Base-by-base conservation (phyloP, 2,888 invertebrate genomes). In the Anorthoa munda region DNA sequence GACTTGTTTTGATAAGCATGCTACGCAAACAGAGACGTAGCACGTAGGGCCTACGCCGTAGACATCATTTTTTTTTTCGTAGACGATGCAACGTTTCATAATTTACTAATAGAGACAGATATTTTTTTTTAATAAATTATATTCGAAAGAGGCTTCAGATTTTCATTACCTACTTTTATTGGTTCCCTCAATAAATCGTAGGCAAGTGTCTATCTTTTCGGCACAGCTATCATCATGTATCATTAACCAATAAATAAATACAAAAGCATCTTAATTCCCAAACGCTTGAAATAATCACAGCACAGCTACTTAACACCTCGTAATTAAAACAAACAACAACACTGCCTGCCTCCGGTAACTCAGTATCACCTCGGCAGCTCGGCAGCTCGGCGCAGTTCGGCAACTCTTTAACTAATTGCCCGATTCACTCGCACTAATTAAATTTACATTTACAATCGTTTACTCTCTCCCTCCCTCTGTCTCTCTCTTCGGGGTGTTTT, bases 401-500 rank as follows among this genome's bases (percentile, higher is more conserved):
- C 64, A 66, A 63, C 69, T 69, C 72, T 75, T 75, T 65, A 81
- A 79, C 78, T 85, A 85, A 85, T 85, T 79, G 78, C 50, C 70
- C 55, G 66, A 82, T 80, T 82, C 86, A 84, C 84, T 86, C 75
- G 26, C 72, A 31, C 53, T 84, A 82, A 84, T 86, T 75, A 84
- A 78, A 85, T 85, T 82, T 79, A 56, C 73, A 86, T 82, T 82
- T 70, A 66, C 63, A 73, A 72, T 73, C 23, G 77, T 64, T 69
- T 63, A 21, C 74, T 67, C 9, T 65, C 82, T 59, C 58, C 26
- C 45, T 69, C 31, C 13, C 31, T 59, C 63, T 18, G 15, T 55
- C 17, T 21, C 18, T 50, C 17, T 21, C 48, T 55, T 45, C n/a
- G 4, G 5, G 12, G 17, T 66, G 70, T 78, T 79, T 81, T 75